A percentile compares a stretch with the other conserved stretches of the same genome.
These are phyloP conservation scores for Homarus americanus DNA, from an alignment of 1,140 invertebrate genomes.

Conservation along the genomic window DNA sequence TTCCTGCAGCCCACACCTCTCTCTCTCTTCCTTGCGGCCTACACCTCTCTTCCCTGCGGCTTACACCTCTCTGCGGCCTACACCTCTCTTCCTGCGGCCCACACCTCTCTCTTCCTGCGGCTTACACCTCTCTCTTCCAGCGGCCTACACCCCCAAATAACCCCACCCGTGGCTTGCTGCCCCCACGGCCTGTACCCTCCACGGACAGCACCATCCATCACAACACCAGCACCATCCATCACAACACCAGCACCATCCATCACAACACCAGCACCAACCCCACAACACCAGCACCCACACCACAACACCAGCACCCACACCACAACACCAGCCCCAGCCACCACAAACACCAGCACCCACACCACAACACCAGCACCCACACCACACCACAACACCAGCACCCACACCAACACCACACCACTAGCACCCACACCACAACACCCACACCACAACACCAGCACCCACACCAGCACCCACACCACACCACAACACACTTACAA, in stretches of 20 bases:
- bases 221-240: neutral
- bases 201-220: no score
- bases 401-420: neutral
- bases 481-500: no score
- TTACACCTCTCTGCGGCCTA: neutral
- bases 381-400: neutral
- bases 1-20: no score
- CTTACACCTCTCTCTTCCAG: no score
- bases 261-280: neutral
- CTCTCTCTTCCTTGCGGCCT: no score
- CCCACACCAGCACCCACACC: no score
- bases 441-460: no score
- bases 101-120: no score
- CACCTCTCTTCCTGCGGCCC: neutral
- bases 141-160: no score
- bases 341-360: neutral
- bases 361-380: neutral
- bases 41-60: neutral
- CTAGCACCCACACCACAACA: neutral
- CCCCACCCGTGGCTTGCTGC: no score
- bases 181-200: no score
- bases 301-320: neutral
- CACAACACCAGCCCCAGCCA: neutral
- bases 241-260: neutral
- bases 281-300: neutral